These are phyloP conservation scores for Synanthedon tipuliformis DNA, from an alignment of 2,888 invertebrate species.

Conservation along the genomic window DNA sequence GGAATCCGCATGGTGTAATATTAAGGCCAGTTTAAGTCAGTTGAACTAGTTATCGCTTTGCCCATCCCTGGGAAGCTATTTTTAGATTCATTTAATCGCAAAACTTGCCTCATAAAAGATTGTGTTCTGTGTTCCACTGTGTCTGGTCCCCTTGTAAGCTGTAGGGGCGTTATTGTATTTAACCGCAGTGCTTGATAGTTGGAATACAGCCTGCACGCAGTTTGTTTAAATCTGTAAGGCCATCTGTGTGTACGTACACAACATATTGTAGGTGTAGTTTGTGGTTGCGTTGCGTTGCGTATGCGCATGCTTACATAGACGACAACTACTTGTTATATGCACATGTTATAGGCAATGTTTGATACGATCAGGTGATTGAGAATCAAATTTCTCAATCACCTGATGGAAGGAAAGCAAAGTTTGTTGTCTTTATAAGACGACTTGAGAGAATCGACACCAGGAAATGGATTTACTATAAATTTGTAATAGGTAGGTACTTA, in stretches of 20 bases:
- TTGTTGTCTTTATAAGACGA: too few species aligned
- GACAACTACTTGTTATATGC: background rate
- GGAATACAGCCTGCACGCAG: background rate
- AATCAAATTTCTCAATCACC: background rate
- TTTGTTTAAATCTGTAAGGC: background rate
- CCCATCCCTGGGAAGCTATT: conserved; percentile 43
- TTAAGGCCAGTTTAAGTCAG: conserved; percentile 39
- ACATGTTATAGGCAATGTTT: background rate
- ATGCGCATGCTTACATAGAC: background rate
- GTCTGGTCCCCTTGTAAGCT: background rate
- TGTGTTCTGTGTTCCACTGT: background rate
- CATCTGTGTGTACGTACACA: background rate
- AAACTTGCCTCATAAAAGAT: conserved; percentile 1
- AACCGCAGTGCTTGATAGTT: background rate
- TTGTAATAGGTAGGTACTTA: too few species aligned
- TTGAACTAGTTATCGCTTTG: conserved; percentile 47
- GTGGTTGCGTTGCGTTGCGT: background rate
- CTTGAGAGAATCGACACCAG: too few species aligned
- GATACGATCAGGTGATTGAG: background rate
- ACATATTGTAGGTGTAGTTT: background rate
- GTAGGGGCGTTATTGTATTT: background rate
- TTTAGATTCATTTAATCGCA: conserved; percentile 48
- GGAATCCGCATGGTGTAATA: conserved; percentile 24
- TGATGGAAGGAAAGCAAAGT: background rate
- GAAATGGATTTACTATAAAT: too few species aligned